These are phyloP conservation scores for Notoglanidium macrostoma DNA, from an alignment of 2,797 vertebrate species.

Conservation along the genomic window DNA sequence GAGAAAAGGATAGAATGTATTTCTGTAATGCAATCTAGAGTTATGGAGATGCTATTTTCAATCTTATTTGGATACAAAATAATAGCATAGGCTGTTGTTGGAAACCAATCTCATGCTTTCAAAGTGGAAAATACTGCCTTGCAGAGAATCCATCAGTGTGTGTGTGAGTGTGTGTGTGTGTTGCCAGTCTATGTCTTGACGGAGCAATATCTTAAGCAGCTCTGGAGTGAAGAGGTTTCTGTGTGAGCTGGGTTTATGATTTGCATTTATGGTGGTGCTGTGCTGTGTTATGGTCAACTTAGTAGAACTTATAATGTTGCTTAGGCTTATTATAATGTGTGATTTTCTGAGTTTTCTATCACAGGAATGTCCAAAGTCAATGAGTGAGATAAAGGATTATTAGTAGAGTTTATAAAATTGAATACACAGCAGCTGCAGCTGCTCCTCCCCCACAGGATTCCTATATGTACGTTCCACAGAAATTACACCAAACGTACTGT, in stretches of 20 bases:
- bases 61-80: slow-evolving; percentile 61
- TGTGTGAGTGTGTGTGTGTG: slow-evolving; percentile 15
- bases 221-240: slow-evolving; percentile 21
- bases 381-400: slow-evolving; percentile 49
- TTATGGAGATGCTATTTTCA: slow-evolving; percentile 60
- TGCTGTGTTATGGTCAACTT: slow-evolving; percentile 1
- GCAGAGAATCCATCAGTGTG: slow-evolving; percentile 50
- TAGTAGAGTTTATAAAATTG: slow-evolving; percentile 50
- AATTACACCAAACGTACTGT: neutral
- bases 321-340: too few species aligned
- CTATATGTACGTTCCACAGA: slow-evolving; percentile 1
- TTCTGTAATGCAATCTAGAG: slow-evolving; percentile 61
- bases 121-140: slow-evolving; percentile 58
- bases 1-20: slow-evolving; percentile 53
- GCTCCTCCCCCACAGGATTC: slow-evolving; percentile 14
- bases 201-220: neutral
- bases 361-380: slow-evolving; percentile 26
- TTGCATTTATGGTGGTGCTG: slow-evolving; percentile 22
- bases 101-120: slow-evolving; percentile 59
- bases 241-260: neutral
- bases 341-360: slow-evolving; percentile 33
- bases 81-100: slow-evolving; percentile 56
- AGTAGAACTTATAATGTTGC: neutral
- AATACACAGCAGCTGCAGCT: slow-evolving; percentile 50
- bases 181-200: slow-evolving; percentile 30